Conservation (phyloP, 2,888 invertebrate species). For the Parascotia fuliginaria region DNA sequence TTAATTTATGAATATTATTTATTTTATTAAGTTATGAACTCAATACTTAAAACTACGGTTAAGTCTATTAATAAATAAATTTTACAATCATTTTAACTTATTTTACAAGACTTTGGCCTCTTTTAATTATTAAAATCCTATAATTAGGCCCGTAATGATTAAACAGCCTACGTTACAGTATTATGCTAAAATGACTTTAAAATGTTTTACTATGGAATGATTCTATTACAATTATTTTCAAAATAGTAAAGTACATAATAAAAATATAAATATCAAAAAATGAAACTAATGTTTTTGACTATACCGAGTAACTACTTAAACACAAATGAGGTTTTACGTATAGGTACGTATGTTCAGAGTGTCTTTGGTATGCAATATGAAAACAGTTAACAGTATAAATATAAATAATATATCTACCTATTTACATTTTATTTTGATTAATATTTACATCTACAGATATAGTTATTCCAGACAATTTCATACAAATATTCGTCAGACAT, state of each 20-base stretch:
- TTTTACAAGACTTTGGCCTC: constrained; percentile 50
- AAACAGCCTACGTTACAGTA: constrained; percentile 15
- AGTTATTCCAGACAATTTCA: constrained; percentile 5
- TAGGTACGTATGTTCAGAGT: background rate
- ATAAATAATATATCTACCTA: constrained; percentile 29
- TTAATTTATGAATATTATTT: background rate
- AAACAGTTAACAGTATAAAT: background rate
- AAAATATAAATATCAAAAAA: background rate
- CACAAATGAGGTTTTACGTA: background rate
- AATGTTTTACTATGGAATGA: constrained; percentile 40
- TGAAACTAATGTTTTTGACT: too few relatives aligned
- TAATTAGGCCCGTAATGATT: constrained; percentile 44
- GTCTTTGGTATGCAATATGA: constrained; percentile 8
- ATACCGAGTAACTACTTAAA: too few relatives aligned
- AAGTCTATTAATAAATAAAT: constrained; percentile 29
- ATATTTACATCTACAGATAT: background rate
- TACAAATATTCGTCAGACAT: constrained; percentile 8
- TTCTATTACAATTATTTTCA: constrained; percentile 21
- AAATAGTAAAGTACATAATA: background rate
- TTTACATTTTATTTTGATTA: constrained; percentile 8
- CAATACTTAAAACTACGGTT: constrained; percentile 17
- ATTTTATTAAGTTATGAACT: background rate
- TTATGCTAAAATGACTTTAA: constrained; percentile 29
- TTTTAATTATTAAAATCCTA: constrained; percentile 32
- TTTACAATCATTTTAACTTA: constrained; percentile 3